Base-by-base conservation (phyloP, 2,888 invertebrate species). In the Tanaodytes sp. region DNA sequence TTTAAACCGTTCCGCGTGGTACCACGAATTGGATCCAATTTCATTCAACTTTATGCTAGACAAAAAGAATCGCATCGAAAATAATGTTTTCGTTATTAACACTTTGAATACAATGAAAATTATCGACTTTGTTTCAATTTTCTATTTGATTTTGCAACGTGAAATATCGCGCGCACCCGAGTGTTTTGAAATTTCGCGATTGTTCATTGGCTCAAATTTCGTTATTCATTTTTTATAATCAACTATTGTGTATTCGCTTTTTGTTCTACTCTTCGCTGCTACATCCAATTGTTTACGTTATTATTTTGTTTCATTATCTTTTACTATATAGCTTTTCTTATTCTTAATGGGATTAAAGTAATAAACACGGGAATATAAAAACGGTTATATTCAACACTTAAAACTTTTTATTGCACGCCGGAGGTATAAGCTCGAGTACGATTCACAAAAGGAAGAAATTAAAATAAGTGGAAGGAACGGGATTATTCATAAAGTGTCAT, bases 401-500 rank as follows among this genome's bases (percentile, higher is more conserved):
- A 65, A 59, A 52, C 55, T 57, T 64, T 64, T 64, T 64, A 57
- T 51, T 42, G 39, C 64, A 37, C 30, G 40, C 39, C 11, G 20
- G 42, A 43, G 52, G 20, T 40, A 57, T 58, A 46, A 58, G 65
- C 40, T 31, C 16, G 19, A 33, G 46, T 40, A 48, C 52, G 58
- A 49, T 59, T 33, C 48, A 49, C 48, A 48, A 66, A 55, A 59
- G 49, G 31, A 48, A 27, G 43, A 48, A 66, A 66, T 59, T 59
- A 66, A 59, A 59, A 59, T 59, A 59, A 66, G 66, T 59, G 66
- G 45, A 59, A 59, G 66, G 46, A 59, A 59, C 66, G 58, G 58
- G 65, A 66, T 59, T 66, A 66, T 66, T 66, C 66, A 58, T 65
- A 58, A 64, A 64, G 48, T 66, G 59, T 59, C 59, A 59, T 66